Percentiles rank a stretch among this genome's conserved stretches.
Evolutionary conservation across 2,113 vertebrate species (phyloP).

Genomic region (Odocoileus hemionus): DNA sequence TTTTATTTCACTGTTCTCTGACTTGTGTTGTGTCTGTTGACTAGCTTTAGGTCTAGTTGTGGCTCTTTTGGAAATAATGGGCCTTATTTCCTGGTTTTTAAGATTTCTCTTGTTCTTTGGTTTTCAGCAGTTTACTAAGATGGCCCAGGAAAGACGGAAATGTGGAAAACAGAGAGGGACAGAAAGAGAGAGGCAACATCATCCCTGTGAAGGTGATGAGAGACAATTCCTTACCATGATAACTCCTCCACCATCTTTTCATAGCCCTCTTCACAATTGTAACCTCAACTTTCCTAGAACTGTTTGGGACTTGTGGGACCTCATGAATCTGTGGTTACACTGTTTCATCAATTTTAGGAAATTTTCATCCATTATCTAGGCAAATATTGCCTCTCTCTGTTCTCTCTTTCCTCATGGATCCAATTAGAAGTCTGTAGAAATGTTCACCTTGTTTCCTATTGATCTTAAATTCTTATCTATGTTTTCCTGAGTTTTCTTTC

Average conservation of each 20-base stretch:
- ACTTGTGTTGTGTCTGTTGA: background rate
- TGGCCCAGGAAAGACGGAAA: background rate
- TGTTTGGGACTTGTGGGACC: too few species aligned
- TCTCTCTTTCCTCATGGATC: background rate
- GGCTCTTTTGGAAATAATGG: background rate
- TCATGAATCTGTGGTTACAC: background rate
- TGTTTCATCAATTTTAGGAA: background rate
- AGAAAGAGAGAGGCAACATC: background rate
- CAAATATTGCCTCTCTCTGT: background rate
- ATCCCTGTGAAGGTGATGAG: background rate
- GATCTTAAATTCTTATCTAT: background rate
- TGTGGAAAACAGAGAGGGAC: background rate
- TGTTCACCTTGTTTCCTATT: background rate
- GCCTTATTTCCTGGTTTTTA: background rate
- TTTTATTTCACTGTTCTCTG: background rate
- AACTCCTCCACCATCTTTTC: accelerated
- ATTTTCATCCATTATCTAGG: background rate
- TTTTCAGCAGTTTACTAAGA: background rate
- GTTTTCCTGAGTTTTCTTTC: background rate
- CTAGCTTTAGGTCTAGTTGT: background rate
- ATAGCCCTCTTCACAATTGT: accelerated
- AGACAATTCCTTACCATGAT: accelerated
- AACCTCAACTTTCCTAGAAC: too few species aligned
- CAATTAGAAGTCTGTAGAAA: background rate
- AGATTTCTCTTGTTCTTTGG: background rate